Base-by-base conservation (phyloP, 1,140 invertebrate genomes). In the Pogonognathellus flavescens region DNA sequence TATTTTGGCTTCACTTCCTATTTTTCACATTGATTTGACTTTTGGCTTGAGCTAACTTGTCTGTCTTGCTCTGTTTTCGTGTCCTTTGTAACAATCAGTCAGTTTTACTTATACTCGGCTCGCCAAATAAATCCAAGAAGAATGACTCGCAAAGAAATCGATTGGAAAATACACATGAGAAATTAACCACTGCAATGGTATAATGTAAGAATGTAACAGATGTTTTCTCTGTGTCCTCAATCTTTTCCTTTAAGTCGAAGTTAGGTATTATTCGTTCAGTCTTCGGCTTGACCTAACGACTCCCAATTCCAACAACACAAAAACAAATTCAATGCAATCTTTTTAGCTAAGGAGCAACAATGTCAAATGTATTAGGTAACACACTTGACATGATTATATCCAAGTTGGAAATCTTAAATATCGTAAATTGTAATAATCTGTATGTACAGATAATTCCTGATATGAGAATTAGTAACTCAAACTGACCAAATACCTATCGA, bases 241-340 rank as follows among this genome's bases (percentile, higher is more conserved):
- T 41, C n/a, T 25, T 7, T 25, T 18, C 18, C 49, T 31, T 55
- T 50, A 49, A 14, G n/a, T 20, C n/a, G 13, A 85, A 18, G 8
- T 85, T 59, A 20, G 50, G 66, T 4, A 72, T 22, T 14, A 41
- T 59, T 59, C 55, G 80, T 41, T 53, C 55, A 52, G 50, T 82
- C 50, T 25, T 20, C 3, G 18, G 5, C 18, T 82, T 81, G 53
- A 13, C 31, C 25, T 66, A 8, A 18, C 9, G 0, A 49, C 16
- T 41, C 59, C 14, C 25, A 20, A 62, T 70, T 72, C 52, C 70
- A 52, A 20, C 66, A 9, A 25, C 52, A 60, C 31, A 41, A 49
- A 83, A 83, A 11, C 50, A 49, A 84, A 53, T 72, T 49, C 52
- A 20, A 52, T 49, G 72, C 22, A 84, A 84, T 55, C n/a, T 84